Base-by-base conservation (phyloP, 2,797 vertebrate species). In the Molossus molossus region DNA sequence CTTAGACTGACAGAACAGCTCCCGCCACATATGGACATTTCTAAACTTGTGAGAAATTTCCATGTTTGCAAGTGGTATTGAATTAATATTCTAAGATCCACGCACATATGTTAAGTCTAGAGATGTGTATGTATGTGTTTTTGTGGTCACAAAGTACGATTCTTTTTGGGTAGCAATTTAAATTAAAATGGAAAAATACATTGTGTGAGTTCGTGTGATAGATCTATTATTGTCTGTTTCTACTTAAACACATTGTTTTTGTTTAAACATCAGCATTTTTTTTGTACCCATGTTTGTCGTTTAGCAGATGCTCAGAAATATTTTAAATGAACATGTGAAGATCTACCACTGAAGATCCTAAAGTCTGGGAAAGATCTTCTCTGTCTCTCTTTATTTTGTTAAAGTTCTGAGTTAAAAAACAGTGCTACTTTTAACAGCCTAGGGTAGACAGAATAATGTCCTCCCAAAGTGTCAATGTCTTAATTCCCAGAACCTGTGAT, bases 11-110 rank as follows among this genome's bases (percentile, higher is more conserved):
- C 55, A 72, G 29, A 73, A 37, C 6, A 77, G 11, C 21, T 76
- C 11, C 18, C 81, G 45, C 5, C 55, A 27, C 48, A 37, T 76
- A 64, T 14, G 29, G n/a, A 37, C 17, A 60, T 40, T 57, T 83
- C 15, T 72, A 80, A 27, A 76, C 15, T 21, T 40, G 48, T 77
- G 48, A 87, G 25, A 87, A 33, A 90, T 67, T n/a, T 93, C 9
- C 3, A 65, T 57, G 50, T 92, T 75, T 58, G 6, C 6, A 81
- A 83, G 55, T 77, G 45, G 12, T 29, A 65, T 18, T 91, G 4
- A 58, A 70, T 92, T 75, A 55, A 67, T 53, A 62, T 82, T 92
- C 87, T 57, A 94, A 82, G 48, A 70, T 21, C 27, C 9, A 76
- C 27, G 14, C 6, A 23, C 29, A 29, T 40, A 69, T 79, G 45